phyloP scores from a whole-genome alignment of 2,113 vertebrate species.

The Ursus arctos region DNA sequence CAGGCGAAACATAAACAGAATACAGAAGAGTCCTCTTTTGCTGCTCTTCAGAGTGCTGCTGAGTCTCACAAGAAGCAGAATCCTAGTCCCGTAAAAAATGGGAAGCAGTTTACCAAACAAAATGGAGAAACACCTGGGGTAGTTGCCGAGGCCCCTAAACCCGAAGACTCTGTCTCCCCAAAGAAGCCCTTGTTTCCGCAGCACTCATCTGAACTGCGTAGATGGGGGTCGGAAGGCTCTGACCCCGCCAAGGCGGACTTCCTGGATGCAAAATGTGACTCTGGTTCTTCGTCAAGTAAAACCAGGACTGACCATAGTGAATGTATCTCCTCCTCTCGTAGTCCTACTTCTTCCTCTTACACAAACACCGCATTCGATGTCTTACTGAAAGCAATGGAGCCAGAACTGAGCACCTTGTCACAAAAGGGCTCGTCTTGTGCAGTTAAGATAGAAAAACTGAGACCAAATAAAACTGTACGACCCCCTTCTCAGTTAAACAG shows the following conservation, averaged over 20 bases:
- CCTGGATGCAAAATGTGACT: constrained; percentile 71
- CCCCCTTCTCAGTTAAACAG: constrained; percentile 86
- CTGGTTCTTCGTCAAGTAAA: constrained; percentile 80
- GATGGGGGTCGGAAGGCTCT: constrained; percentile 83
- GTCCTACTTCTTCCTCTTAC: constrained; percentile 86
- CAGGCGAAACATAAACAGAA: constrained; percentile 90
- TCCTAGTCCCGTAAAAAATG: constrained; percentile 78
- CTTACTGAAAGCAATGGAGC: constrained; percentile 98
- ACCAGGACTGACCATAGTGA: constrained; percentile 86
- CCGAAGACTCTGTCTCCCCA: constrained; percentile 84
- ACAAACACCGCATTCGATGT: constrained; percentile 95
- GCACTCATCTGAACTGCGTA: constrained; percentile 84
- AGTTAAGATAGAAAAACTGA: constrained; percentile 89
- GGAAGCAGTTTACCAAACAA: constrained; percentile 85
- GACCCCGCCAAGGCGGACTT: constrained; percentile 73
- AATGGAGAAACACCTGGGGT: constrained; percentile 85
- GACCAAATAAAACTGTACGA: constrained; percentile 86
- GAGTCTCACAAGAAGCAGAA: constrained; percentile 79
- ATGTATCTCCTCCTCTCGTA: constrained; percentile 83
- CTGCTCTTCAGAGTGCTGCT: constrained; percentile 82
- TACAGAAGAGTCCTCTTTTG: constrained; percentile 82
- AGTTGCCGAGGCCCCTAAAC: constrained; percentile 76
- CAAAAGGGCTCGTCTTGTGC: constrained; percentile 90
- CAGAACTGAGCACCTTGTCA: constrained; percentile 95
- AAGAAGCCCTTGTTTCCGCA: constrained; percentile 80